Evolutionary conservation across 2,888 invertebrate genomes (phyloP).

Genomic region (Lutraria lutraria): DNA sequence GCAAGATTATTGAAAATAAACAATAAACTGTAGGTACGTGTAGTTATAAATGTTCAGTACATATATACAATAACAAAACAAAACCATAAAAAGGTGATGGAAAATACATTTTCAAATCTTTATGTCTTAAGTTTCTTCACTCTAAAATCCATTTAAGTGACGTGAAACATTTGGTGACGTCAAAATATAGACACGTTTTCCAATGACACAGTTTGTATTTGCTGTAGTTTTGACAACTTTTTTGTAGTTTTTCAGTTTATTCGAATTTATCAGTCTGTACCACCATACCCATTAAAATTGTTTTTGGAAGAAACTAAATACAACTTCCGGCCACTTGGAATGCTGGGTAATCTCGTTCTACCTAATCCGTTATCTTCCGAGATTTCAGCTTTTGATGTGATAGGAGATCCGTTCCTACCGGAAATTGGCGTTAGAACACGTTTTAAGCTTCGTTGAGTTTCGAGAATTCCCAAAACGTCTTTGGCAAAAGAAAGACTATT

Average conservation of each 20-base stretch:
- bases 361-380: slow-evolving; percentile 63
- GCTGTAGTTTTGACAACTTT: slow-evolving; percentile 6
- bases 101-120: too few species aligned
- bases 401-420: slow-evolving; percentile 53
- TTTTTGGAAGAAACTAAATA: slow-evolving; percentile 67
- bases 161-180: neutral
- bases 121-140: too few species aligned
- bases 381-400: slow-evolving; percentile 40
- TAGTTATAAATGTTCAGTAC: too few species aligned
- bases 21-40: too few species aligned
- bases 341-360: slow-evolving; percentile 76
- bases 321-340: slow-evolving; percentile 77
- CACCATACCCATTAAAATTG: slow-evolving; percentile 31
- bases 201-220: neutral
- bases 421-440: slow-evolving; percentile 72
- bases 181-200: neutral
- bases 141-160: neutral
- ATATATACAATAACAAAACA: too few species aligned
- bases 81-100: too few species aligned
- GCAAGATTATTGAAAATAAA: too few species aligned
- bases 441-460: slow-evolving; percentile 55
- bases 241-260: neutral
- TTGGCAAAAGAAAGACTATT: slow-evolving; percentile 42
- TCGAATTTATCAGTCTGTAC: neutral
- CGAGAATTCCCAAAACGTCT: slow-evolving; percentile 55